A percentile compares a stretch with the other conserved stretches of the same genome.
phyloP scores from a whole-genome alignment of 1,140 invertebrate species.

The Ceratina calcarata region DNA sequence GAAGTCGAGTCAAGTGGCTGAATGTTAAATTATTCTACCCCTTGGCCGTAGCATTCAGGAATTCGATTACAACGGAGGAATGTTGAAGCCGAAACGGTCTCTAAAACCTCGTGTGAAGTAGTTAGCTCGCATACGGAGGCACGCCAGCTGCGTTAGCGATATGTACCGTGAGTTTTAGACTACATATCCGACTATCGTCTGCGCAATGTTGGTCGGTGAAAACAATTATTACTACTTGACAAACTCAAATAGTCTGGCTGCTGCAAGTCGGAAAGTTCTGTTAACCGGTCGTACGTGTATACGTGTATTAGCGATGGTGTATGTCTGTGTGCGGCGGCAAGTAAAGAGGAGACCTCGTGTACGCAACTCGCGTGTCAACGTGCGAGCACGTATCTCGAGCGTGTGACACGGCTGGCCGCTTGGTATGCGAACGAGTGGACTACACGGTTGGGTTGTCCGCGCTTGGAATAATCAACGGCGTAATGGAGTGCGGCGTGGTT shows the following conservation, averaged over 20 bases:
- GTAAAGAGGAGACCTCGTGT: not conserved
- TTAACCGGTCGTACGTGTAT: not conserved
- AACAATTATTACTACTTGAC: slow-evolving; percentile 63
- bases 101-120: not conserved
- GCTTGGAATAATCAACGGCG: slow-evolving; percentile 25
- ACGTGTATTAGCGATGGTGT: not conserved
- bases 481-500: slow-evolving; percentile 30
- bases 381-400: slow-evolving; percentile 11
- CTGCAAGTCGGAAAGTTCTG: slow-evolving; percentile 1
- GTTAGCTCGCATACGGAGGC: no score
- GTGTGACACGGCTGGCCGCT: not conserved
- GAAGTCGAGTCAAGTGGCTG: no score
- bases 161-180: not conserved
- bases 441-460: slow-evolving; percentile 6
- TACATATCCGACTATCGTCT: not conserved
- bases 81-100: not conserved
- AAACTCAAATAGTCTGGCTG: slow-evolving; percentile 51
- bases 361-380: slow-evolving; percentile 11
- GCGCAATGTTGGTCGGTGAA: not conserved
- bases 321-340: not conserved
- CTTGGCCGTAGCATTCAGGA: not conserved
- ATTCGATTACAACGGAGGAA: not conserved
- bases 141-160: slow-evolving; percentile 1
- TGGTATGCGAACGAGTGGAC: slow-evolving; percentile 29
- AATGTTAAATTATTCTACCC: no score